phyloP scores from a whole-genome alignment of 2,888 invertebrate species.

The Macrosiphum euphorbiae region DNA sequence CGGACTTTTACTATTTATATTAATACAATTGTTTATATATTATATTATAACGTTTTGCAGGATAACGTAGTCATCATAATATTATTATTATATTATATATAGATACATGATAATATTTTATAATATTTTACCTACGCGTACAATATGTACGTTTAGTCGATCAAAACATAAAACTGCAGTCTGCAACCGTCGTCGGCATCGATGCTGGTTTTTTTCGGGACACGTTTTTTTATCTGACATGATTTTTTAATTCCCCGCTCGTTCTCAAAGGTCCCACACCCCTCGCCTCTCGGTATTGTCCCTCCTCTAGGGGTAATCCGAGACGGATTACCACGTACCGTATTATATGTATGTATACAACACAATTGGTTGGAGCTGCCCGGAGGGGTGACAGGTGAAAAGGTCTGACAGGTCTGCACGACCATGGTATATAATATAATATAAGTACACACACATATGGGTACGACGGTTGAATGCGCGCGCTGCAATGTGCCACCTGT shows the following conservation, averaged over 20 bases:
- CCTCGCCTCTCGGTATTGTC: neutral
- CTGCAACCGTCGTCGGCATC: neutral
- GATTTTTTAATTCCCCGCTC: neutral
- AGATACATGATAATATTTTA: neutral
- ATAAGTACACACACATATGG: neutral
- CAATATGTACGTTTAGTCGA: neutral
- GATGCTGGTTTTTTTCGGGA: neutral
- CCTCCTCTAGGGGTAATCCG: conserved; percentile 26
- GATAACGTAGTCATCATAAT: neutral
- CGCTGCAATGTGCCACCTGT: conserved; percentile 47
- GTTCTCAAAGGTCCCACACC: neutral
- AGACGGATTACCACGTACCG: conserved; percentile 39
- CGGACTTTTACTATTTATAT: neutral
- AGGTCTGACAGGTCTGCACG: conserved; percentile 52
- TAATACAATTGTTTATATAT: too few relatives aligned
- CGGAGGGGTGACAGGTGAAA: conserved; percentile 58
- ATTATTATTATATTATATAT: neutral
- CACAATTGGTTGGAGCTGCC: neutral
- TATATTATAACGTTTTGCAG: neutral
- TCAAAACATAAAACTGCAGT: neutral
- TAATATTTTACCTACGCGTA: neutral
- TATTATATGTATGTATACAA: neutral
- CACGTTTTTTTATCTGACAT: neutral
- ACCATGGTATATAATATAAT: neutral
- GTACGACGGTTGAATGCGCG: conserved; percentile 8